Percentiles rank a stretch among this genome's conserved stretches.
Conservation (phyloP, 2,888 invertebrate species). For the Biston stratarius region DNA sequence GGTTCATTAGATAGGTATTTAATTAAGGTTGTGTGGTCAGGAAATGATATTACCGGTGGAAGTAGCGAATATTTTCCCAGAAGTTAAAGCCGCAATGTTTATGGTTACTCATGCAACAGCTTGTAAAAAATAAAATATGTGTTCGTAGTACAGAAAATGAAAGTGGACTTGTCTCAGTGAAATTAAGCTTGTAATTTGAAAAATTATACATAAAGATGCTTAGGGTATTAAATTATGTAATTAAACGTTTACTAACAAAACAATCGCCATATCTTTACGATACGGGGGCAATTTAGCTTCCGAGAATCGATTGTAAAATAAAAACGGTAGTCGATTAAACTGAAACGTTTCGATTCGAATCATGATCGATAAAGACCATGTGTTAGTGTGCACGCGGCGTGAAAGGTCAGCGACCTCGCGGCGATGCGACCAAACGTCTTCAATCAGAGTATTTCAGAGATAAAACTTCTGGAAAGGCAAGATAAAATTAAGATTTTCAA, state of each 20-base stretch:
- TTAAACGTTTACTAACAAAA: too few relatives aligned
- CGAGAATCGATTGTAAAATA: constrained; percentile 11
- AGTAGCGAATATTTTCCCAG: not conserved
- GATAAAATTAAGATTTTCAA: too few relatives aligned
- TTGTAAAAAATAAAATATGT: not conserved
- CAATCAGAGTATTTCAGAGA: constrained; percentile 17
- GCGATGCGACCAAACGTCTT: constrained; percentile 58
- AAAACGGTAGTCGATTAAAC: constrained; percentile 41
- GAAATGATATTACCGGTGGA: constrained; percentile 17
- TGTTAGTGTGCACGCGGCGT: constrained; percentile 59
- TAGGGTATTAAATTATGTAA: too few relatives aligned
- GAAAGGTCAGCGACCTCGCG: constrained; percentile 69
- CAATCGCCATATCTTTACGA: not conserved
- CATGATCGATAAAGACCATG: constrained; percentile 56
- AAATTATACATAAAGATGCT: too few relatives aligned
- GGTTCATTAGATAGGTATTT: not conserved
- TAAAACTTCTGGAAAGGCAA: constrained; percentile 1
- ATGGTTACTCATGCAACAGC: not conserved
- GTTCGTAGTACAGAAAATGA: not conserved
- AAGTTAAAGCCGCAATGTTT: not conserved
- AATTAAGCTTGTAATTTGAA: not conserved
- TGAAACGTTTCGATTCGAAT: constrained; percentile 54
- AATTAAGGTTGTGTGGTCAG: constrained; percentile 18
- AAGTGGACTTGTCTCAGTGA: not conserved
- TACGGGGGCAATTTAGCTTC: constrained; percentile 9